Evolutionary conservation across 2,888 invertebrate genomes (phyloP), one percentile per base, ranked within the genome.

Genomic region (Eustalomyia histrio): DNA sequence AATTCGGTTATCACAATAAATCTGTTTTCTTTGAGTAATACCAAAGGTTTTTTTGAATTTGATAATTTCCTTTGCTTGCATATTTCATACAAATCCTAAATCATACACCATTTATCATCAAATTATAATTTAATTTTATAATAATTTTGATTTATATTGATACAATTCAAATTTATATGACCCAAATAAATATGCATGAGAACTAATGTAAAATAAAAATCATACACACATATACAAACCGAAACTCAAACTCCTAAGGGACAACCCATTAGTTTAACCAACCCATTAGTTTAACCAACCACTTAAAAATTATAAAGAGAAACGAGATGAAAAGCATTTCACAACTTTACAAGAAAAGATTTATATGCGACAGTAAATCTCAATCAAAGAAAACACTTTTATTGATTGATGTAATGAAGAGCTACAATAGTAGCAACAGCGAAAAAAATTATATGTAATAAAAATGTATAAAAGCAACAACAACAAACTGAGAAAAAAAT

Each of bases 351-450:
- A 72, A 50, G 53, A 65, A 57, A 75, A 71, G 67, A 78, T 78
- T 82, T 76, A 71, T 82, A 76, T 68, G 52, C 63, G n/a, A 58
- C 75, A 67, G 63, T 79, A 79, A 75, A 79, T 75, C 57, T 75
- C 58, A 64, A 68, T 73, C 60, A 68, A 43, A 16, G 57, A 73
- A 60, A 73, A 43, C 67, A 50, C 47, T 75, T 78, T 75, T 24
- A 18, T 64, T 76, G 79, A 82, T 82, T 79, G 82, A 82, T 82
- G 68, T 58, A 16, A 21, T 63, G 43, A 43, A 55, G 7, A 29
- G 55, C 21, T 16, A 55, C 60, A 33, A 61, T 18, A 64, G 65
- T 10, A 58, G 55, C 2, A 29, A 33, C 16, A 24, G 21, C n/a
- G 24, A 18, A 69, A 16, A 43, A 17, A 57, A 68, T 39, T 50